A percentile compares a stretch with the other conserved stretches of the same genome.
Conservation (phyloP, 2,888 invertebrate species). For the Byasa hedistus region DNA sequence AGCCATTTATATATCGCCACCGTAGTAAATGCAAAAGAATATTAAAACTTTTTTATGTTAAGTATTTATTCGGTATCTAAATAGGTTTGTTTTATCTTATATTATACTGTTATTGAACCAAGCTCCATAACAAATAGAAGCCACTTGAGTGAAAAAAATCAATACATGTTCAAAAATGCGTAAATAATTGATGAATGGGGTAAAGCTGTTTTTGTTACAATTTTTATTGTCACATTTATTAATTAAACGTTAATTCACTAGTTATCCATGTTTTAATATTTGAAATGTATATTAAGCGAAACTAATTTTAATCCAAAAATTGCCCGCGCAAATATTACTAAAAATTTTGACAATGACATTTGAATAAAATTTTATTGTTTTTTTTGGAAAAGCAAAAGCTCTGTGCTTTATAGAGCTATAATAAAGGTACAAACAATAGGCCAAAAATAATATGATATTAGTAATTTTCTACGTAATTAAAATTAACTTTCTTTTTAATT, state of each 20-base stretch:
- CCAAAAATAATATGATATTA: no score
- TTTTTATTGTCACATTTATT: not conserved
- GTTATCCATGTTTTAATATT: not conserved
- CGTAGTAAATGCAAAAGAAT: no score
- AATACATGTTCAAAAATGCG: slow-evolving; percentile 25
- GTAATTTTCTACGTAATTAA: no score
- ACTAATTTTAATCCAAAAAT: slow-evolving; percentile 7
- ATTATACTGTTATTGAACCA: not conserved
- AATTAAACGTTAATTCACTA: not conserved
- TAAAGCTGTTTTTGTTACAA: not conserved
- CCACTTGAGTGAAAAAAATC: slow-evolving; percentile 28
- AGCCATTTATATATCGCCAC: slow-evolving; percentile 44
- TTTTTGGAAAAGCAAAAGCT: no score
- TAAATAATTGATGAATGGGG: not conserved
- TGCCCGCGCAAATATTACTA: slow-evolving; percentile 24
- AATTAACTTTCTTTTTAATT: no score
- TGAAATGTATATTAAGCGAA: not conserved
- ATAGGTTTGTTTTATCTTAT: not conserved
- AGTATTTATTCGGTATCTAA: not conserved
- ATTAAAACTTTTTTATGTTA: no score
- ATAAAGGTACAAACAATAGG: no score
- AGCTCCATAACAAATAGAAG: not conserved
- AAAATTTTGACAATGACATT: slow-evolving; percentile 18
- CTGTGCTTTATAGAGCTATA: no score
- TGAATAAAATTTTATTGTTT: not conserved